Base-by-base conservation (phyloP, 2,888 invertebrate species). In the Orchesellides sinensis region DNA sequence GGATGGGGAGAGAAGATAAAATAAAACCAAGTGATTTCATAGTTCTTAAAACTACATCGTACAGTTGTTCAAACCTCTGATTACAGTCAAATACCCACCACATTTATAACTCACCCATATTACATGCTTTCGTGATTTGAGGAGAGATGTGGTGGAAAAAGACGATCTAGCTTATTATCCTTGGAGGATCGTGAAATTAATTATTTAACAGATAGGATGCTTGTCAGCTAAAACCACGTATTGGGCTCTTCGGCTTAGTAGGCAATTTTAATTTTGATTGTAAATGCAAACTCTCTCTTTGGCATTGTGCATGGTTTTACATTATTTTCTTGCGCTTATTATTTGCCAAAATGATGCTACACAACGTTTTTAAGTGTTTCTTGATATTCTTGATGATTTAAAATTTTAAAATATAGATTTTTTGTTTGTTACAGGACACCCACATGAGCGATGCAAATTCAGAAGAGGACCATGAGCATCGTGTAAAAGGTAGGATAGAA, bases 391-490 rank as follows among this genome's bases (percentile, higher is more conserved):
- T n/a, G n/a, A n/a, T n/a, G n/a, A n/a, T 47, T n/a, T 47, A 14
- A 27, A 23, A 27, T 32, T 59, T 6, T 10, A 35, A 61, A 35
- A 19, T 35, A 0, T 35, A 10, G 23, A 21, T 25, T 23, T 6
- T 45, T 19, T 23, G 25, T 61, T 66, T 32, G 27, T 85, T 82
- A 1, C 85, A 85, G 85, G 85, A 85, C 56, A 78, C 85, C 27
- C 85, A 83, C 68, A 82, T 85, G 77, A 83, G 78, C 35, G 83
- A 83, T 79, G 68, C 81, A 2, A 84, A 82, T 29, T 82, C 82
- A 2, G 81, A 82, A 74, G 83, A 83, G 23, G 85, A 83, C 29
- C 83, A 83, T 56, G 83, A 84, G 25, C 79, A 82, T 23, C 72
- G 73, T 21, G 54, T 66, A 8, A 84, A 84, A 84, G 74, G 84